A percentile compares a stretch with the other conserved stretches of the same genome.
phyloP scores from a whole-genome alignment of 2,113 vertebrate genomes.

The Eubucco bourcierii region DNA sequence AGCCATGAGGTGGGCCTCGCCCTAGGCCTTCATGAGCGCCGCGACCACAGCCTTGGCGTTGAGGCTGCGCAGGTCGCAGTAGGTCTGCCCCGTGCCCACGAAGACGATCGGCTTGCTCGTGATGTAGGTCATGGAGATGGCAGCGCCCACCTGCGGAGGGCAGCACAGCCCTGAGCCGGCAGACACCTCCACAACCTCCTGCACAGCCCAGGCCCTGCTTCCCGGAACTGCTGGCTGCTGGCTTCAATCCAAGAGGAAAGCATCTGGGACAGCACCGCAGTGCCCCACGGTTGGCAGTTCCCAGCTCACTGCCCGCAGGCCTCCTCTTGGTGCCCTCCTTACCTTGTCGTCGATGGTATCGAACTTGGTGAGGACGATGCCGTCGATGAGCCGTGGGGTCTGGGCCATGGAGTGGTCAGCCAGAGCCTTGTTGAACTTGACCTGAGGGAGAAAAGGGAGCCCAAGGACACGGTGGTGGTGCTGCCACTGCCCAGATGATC shows the following conservation, averaged over 20 bases:
- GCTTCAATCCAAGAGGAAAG: neutral
- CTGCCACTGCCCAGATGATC: accelerated
- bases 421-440: conserved; percentile 97
- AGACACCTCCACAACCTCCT: no score
- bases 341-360: conserved; percentile 99
- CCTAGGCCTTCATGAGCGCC: conserved; percentile 96
- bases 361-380: conserved; percentile 98
- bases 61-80: conserved; percentile 97
- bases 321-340: neutral
- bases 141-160: conserved; percentile 88
- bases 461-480: accelerated
- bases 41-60: conserved; percentile 95
- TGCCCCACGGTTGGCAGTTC: accelerated
- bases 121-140: conserved; percentile 99
- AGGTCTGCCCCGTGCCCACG: conserved; percentile 96
- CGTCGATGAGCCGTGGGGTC: conserved; percentile 93
- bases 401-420: conserved; percentile 96
- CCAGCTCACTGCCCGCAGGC: accelerated
- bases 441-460: conserved; percentile 69
- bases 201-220: neutral
- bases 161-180: neutral
- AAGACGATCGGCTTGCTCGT: conserved; percentile 98
- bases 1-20: conserved; percentile 1
- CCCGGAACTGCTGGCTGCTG: neutral
- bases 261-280: accelerated